Evolutionary conservation across 2,113 vertebrate genomes (phyloP).

Genomic region (Vulpes ferrilata): DNA sequence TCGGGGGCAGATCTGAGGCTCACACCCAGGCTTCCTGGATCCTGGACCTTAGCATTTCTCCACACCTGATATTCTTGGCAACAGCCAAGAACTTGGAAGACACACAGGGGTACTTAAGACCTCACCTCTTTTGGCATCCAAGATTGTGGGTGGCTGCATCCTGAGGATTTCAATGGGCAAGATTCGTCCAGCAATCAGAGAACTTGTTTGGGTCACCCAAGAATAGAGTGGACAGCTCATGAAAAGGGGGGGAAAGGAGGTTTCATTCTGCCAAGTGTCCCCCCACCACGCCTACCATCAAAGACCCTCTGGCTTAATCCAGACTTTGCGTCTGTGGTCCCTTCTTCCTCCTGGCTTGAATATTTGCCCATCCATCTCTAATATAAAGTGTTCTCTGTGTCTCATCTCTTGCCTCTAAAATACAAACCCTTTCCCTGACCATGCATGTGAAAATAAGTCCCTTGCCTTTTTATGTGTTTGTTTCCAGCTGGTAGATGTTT

Average conservation of each 20-base stretch:
- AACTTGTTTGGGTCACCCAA: neutral
- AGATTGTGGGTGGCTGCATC: neutral
- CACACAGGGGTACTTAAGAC: neutral
- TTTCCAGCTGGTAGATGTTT: neutral
- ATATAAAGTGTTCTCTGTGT: too few species aligned
- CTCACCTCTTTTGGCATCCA: neutral
- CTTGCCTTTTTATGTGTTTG: neutral
- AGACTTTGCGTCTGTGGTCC: neutral
- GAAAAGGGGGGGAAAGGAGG: too few species aligned
- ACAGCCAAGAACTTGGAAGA: neutral
- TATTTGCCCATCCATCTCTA: neutral
- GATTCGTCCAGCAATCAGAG: neutral
- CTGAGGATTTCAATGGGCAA: neutral
- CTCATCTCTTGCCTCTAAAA: neutral
- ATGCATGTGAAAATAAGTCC: accelerated
- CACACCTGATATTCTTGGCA: neutral
- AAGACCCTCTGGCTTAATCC: neutral
- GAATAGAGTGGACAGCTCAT: neutral
- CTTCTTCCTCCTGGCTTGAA: neutral
- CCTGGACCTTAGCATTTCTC: neutral
- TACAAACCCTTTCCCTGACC: neutral
- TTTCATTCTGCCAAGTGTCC: neutral
- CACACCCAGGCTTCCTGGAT: neutral
- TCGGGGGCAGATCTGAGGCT: too few species aligned
- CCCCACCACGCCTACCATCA: too few species aligned